Evolutionary conservation across 2,113 vertebrate genomes (phyloP).

Genomic region (Murina feae): DNA sequence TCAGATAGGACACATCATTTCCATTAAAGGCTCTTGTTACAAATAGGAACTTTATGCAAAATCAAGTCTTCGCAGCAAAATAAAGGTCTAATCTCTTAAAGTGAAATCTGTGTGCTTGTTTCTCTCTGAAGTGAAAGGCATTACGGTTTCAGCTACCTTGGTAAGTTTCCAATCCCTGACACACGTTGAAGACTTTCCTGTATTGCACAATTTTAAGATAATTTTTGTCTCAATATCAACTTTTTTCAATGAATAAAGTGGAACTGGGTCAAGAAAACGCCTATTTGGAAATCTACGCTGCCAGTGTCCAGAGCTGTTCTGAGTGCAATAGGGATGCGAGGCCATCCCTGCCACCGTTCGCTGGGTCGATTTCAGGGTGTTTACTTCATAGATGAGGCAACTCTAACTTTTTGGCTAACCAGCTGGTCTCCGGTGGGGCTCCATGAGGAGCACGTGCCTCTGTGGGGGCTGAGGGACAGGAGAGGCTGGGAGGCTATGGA

Average conservation of each 20-base stretch:
- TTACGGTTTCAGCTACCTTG: conserved; percentile 68
- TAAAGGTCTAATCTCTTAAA: conserved; percentile 58
- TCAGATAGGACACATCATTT: conserved; percentile 41
- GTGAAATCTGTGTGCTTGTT: conserved; percentile 65
- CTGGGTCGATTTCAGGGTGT: neutral
- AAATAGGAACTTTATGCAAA: conserved; percentile 62
- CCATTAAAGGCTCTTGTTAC: conserved; percentile 32
- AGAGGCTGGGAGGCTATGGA: neutral
- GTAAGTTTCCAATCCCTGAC: conserved; percentile 63
- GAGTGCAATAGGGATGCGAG: conserved; percentile 32
- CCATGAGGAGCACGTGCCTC: neutral
- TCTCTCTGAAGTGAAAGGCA: conserved; percentile 63
- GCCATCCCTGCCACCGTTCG: neutral
- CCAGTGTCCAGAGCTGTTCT: neutral
- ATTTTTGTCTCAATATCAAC: conserved; percentile 76
- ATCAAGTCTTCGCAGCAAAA: conserved; percentile 52
- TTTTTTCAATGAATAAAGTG: conserved; percentile 75
- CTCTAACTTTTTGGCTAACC: neutral
- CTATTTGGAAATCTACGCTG: neutral
- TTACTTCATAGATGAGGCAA: neutral
- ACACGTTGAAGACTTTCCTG: conserved; percentile 73
- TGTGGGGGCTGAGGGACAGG: neutral
- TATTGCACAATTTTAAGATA: conserved; percentile 79
- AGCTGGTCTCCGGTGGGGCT: neutral
- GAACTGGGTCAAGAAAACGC: conserved; percentile 74